Evolutionary conservation across 2,797 vertebrate genomes (phyloP), one percentile per base, ranked within the genome.

Genomic region (Pangasius djambal): DNA sequence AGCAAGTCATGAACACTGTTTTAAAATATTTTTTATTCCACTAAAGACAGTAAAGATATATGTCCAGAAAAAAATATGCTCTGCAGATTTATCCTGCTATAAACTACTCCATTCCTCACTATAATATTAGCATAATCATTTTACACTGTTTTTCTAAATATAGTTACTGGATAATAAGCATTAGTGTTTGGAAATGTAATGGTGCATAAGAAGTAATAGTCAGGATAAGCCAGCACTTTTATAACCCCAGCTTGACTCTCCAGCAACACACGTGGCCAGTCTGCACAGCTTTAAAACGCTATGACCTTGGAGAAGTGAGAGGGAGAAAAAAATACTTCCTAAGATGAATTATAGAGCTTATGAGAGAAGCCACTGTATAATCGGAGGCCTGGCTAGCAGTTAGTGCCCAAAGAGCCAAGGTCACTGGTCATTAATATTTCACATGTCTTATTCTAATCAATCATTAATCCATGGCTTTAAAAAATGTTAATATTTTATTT

Each of bases 281-380:
- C 72, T 89, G 55, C 78, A 85, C 22, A 2, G 13, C 61, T 89
- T 90, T 79, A 86, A 88, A 89, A 78, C 69, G 52, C 83, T 57
- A 75, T 59, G 57, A 52, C 59, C 81, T 85, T 83, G 70, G 37
- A 86, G 74, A 81, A 83, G 57, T 28, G 81, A 63, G 34, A 28
- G 34, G 37, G 37, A 82, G 79, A 70, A 31, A 69, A 40, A 59
- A 52, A 88, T 28, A 86, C 65, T 79, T 78, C 22, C 70, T 91
- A 70, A 83, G 88, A 91, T 91, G 40, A 91, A 90, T 91, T 88
- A 92, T 91, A 89, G 61, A 91, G 90, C 83, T 89, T 90, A 83
- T 85, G 72, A 87, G 75, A 69, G 78, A 77, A 78, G 67, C 86
- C 72, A 90, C 72, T 85, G 74, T 87, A 67, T 86, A 86, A 83